Conservation (phyloP, 2,113 vertebrate species). For the Lepisosteus oculatus region DNA sequence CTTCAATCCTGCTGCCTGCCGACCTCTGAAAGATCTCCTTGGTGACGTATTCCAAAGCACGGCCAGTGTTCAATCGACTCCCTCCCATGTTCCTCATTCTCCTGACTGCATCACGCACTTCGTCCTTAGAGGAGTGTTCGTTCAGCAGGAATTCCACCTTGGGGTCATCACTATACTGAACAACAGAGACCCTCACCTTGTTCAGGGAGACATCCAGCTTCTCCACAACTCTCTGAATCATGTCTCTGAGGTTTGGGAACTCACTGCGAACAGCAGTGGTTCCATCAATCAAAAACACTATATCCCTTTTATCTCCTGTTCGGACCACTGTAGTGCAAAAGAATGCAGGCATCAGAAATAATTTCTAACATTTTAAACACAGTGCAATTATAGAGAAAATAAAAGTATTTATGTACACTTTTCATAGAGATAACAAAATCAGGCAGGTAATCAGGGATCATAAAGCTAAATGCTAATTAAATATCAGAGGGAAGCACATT, state of each 20-base stretch:
- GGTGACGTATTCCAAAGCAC: constrained; percentile 79
- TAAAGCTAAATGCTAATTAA: too few species aligned
- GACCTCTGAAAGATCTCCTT: constrained; percentile 84
- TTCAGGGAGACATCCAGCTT: constrained; percentile 81
- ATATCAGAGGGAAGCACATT: too few species aligned
- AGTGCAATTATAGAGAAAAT: too few species aligned
- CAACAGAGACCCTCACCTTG: constrained; percentile 77
- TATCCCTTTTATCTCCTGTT: constrained; percentile 70
- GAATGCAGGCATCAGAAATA: too few species aligned
- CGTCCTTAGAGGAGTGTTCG: constrained; percentile 75
- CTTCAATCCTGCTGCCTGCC: constrained; percentile 87
- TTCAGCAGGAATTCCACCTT: constrained; percentile 82
- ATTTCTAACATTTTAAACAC: too few species aligned
- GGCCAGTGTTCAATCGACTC: constrained; percentile 70
- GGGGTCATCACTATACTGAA: constrained; percentile 86
- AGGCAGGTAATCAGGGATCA: too few species aligned
- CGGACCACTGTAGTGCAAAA: too few species aligned
- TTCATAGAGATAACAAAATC: too few species aligned
- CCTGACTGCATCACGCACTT: constrained; percentile 70
- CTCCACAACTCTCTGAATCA: constrained; percentile 77
- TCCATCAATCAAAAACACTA: constrained; percentile 91
- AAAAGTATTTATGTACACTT: too few species aligned
- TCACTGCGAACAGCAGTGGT: constrained; percentile 66
- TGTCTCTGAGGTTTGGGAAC: constrained; percentile 70
- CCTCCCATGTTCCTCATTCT: constrained; percentile 75